Percentiles rank a stretch among this genome's conserved stretches.
These are phyloP conservation scores for Pocillopora verrucosa DNA, from an alignment of 64 coral and sea anemone genomes.

Conservation along the genomic window DNA sequence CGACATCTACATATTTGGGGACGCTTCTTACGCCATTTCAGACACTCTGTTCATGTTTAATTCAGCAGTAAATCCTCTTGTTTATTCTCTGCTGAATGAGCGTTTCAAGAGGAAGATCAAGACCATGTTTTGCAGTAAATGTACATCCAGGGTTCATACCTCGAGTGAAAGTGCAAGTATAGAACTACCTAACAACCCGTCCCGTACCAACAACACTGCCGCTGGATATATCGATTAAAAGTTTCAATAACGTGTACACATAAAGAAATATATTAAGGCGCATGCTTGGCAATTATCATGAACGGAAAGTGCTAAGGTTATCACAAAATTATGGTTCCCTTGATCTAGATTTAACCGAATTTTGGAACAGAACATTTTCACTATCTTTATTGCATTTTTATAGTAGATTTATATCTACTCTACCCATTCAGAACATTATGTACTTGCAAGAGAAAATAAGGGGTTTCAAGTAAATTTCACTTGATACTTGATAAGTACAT, in stretches of 20 bases:
- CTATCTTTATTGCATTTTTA: no score
- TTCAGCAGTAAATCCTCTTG: conserved; percentile 40
- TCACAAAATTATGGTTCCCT: no score
- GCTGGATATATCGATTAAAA: background rate
- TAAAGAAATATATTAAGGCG: no score
- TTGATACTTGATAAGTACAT: no score
- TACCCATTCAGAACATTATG: no score
- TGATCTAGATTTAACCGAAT: no score
- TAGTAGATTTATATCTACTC: no score
- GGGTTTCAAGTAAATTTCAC: no score
- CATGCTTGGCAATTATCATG: background rate
- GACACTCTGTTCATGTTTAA: conserved; percentile 47
- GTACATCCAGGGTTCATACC: background rate
- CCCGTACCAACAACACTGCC: background rate
- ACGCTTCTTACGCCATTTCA: background rate
- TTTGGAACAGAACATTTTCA: no score
- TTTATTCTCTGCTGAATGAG: conserved; percentile 23
- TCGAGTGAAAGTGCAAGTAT: background rate
- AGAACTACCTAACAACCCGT: background rate
- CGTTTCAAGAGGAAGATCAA: conserved; percentile 22
- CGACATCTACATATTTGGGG: background rate
- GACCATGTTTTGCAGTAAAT: background rate
- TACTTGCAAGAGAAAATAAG: no score
- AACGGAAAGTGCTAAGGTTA: no score
- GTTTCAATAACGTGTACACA: background rate